Percentiles rank a stretch among this genome's conserved stretches.
These are phyloP conservation scores for Plebejus anna DNA, from an alignment of 2,888 invertebrate species.

Conservation along the genomic window DNA sequence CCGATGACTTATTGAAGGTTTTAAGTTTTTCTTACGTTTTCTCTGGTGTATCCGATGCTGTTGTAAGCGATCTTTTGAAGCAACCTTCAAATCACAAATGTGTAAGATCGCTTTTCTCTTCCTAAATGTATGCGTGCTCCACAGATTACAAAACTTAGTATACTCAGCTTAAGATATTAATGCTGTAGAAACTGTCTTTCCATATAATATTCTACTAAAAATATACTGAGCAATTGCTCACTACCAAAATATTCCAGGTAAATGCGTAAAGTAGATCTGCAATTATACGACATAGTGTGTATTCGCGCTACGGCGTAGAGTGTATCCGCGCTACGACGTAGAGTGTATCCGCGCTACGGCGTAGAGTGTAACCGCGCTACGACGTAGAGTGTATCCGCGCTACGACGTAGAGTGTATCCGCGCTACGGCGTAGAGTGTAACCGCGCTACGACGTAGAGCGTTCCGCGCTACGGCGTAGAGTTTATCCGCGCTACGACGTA, in stretches of 20 bases:
- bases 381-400: too few species aligned
- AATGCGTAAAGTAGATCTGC: neutral
- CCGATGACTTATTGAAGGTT: neutral
- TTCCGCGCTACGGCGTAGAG: too few species aligned
- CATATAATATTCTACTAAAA: neutral
- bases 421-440: too few species aligned
- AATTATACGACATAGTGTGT: neutral
- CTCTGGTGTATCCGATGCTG: neutral
- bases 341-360: too few species aligned
- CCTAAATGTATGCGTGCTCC: neutral
- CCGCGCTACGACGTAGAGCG: too few species aligned
- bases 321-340: too few species aligned
- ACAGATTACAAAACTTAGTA: neutral
- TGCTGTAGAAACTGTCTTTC: neutral
- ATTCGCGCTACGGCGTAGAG: neutral
- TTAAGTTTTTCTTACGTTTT: neutral
- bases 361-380: too few species aligned
- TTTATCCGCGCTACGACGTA: too few species aligned
- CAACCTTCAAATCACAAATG: neutral
- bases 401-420: too few species aligned
- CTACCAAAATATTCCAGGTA: neutral
- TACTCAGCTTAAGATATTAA: neutral
- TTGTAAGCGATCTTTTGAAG: neutral
- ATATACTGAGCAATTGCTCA: neutral
- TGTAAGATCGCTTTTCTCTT: neutral